Percentiles rank a stretch among this genome's conserved stretches.
Conservation (phyloP, 2,113 vertebrate species). For the Neofelis nebulosa region DNA sequence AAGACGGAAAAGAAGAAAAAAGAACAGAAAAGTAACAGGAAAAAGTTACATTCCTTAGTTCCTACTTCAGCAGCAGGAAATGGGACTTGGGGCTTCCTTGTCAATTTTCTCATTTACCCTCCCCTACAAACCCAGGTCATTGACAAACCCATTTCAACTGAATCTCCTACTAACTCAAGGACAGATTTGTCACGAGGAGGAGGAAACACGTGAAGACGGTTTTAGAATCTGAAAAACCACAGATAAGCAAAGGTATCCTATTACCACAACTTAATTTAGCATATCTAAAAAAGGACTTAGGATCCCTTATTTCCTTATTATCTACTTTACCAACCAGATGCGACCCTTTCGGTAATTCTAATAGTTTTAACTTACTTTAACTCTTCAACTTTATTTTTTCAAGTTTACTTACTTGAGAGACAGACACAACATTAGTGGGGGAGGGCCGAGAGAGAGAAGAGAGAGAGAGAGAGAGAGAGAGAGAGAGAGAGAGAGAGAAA, state of each 20-base stretch:
- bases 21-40: neutral
- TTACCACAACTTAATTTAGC: neutral
- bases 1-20: neutral
- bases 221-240: neutral
- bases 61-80: neutral
- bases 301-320: neutral
- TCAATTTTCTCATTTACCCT: neutral
- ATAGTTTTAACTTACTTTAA: neutral
- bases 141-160: neutral
- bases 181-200: neutral
- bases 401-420: no score
- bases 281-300: neutral
- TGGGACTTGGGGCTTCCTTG: neutral
- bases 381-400: neutral
- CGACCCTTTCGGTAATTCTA: neutral
- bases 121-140: neutral
- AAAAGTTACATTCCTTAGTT: neutral
- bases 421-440: no score
- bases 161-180: neutral
- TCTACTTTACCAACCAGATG: neutral
- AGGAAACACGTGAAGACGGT: neutral
- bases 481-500: no score
- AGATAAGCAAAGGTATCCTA: neutral
- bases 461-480: no score
- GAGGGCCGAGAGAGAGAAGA: no score